Percentiles rank a stretch among this genome's conserved stretches.
Conservation (phyloP, 2,113 vertebrate genomes). For the Trematocara unimaculatum region DNA sequence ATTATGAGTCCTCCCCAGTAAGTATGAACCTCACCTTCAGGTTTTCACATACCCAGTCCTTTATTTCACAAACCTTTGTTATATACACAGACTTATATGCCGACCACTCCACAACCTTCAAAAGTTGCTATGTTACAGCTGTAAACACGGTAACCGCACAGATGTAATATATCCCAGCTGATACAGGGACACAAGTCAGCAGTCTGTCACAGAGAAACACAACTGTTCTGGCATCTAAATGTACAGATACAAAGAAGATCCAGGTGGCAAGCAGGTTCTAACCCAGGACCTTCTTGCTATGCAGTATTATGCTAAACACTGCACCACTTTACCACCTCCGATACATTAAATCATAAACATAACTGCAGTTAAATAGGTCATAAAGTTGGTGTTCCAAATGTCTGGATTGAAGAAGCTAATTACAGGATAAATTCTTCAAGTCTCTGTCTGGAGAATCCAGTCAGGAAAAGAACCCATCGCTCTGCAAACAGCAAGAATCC, state of each 20-base stretch:
- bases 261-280: neutral
- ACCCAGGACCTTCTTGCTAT: neutral
- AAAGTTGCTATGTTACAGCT: neutral
- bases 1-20: no score
- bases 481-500: neutral
- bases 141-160: neutral
- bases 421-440: neutral
- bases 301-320: neutral
- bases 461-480: neutral
- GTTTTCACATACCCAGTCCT: no score
- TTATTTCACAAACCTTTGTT: no score
- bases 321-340: neutral
- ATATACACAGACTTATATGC: no score
- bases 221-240: neutral
- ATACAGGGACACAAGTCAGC: neutral
- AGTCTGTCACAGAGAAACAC: neutral
- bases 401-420: neutral
- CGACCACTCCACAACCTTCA: neutral
- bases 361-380: neutral
- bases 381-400: neutral
- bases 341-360: neutral
- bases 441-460: neutral
- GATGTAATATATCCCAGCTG: neutral
- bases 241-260: neutral
- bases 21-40: no score